phyloP scores from a whole-genome alignment of 2,113 vertebrate species.

The Trinectes maculatus region DNA sequence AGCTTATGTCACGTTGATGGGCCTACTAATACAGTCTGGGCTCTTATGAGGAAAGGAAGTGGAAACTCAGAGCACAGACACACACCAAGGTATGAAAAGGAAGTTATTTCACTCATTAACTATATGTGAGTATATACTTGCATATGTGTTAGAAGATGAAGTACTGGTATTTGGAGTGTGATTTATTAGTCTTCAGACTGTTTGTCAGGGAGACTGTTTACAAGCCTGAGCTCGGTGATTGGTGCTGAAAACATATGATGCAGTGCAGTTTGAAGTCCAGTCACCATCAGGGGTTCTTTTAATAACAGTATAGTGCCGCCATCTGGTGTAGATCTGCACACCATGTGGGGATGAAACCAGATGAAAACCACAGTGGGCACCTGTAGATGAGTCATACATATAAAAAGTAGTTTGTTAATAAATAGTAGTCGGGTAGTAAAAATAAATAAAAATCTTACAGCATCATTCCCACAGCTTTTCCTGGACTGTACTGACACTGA shows the following conservation, averaged over 20 bases:
- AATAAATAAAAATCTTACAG: neutral
- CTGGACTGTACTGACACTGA: neutral
- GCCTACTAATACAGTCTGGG: no score
- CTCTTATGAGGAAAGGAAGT: no score
- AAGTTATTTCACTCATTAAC: no score
- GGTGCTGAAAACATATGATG: slow-evolving; percentile 2
- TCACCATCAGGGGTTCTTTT: slow-evolving; percentile 15
- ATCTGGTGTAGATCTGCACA: slow-evolving; percentile 51
- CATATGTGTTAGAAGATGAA: no score
- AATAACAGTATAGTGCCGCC: slow-evolving; percentile 49
- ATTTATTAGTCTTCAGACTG: no score
- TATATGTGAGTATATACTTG: no score
- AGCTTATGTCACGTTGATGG: no score
- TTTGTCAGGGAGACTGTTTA: no score
- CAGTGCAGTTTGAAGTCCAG: slow-evolving; percentile 6
- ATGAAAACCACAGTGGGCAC: neutral
- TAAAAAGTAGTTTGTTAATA: neutral
- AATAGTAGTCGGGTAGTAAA: neutral
- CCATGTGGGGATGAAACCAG: slow-evolving; percentile 19
- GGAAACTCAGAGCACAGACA: no score
- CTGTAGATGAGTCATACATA: slow-evolving; percentile 16
- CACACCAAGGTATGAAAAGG: no score
- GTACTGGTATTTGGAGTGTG: no score
- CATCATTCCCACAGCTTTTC: neutral
- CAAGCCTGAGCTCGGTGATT: no score